A percentile compares a stretch with the other conserved stretches of the same genome.
Conservation (phyloP, 2,888 invertebrate species). For the Lepidochitona cinerea region DNA sequence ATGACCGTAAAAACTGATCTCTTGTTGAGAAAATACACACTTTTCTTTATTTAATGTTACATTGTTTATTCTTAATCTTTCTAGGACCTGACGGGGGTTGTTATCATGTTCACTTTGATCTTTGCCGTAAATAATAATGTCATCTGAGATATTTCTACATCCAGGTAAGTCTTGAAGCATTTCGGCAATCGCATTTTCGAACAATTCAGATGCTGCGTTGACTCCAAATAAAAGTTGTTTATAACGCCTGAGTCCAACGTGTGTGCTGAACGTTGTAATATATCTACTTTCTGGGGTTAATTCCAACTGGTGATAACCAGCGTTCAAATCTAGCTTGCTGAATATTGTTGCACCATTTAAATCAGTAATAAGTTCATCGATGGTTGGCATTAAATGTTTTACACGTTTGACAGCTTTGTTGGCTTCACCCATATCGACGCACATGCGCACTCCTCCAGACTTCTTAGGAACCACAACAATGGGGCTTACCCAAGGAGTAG, state of each 20-base stretch:
- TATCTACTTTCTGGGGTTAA: constrained; percentile 40
- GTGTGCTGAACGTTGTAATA: constrained; percentile 42
- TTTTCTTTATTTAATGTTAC: constrained; percentile 50
- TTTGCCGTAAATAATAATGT: constrained; percentile 64
- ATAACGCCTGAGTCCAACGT: constrained; percentile 36
- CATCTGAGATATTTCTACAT: constrained; percentile 65
- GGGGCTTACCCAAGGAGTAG: constrained; percentile 41
- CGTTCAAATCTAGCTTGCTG: constrained; percentile 38
- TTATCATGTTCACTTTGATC: constrained; percentile 53
- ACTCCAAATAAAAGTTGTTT: constrained; percentile 42
- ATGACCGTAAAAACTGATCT: constrained; percentile 12
- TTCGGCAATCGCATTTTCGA: constrained; percentile 67
- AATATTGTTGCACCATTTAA: constrained; percentile 40
- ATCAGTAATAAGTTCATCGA: constrained; percentile 39
- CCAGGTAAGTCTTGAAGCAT: constrained; percentile 61
- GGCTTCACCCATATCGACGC: constrained; percentile 43
- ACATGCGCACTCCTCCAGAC: constrained; percentile 34
- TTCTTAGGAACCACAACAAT: constrained; percentile 31
- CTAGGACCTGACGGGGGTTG: constrained; percentile 43
- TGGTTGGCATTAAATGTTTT: constrained; percentile 35
- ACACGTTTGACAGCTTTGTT: constrained; percentile 40
- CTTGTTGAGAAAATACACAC: constrained; percentile 42
- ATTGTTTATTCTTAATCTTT: constrained; percentile 26
- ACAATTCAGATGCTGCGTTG: constrained; percentile 70
- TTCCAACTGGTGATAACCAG: constrained; percentile 43